These are phyloP conservation scores for Plagodis dolabraria DNA, from an alignment of 2,888 invertebrate species.

Conservation along the genomic window DNA sequence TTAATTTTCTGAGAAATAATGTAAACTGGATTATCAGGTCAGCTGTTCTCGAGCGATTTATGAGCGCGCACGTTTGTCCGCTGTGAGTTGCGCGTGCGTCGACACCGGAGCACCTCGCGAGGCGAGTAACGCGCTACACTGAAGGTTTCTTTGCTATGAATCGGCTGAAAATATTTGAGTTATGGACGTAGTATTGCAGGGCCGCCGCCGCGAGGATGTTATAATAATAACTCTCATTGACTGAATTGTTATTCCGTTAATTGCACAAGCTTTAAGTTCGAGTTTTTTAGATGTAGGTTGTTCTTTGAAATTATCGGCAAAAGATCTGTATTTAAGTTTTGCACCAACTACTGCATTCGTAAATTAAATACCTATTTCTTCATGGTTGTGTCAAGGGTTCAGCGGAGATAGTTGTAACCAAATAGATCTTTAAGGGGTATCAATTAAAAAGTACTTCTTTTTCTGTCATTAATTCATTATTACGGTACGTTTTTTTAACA, in stretches of 20 bases:
- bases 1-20: slow-evolving; percentile 54
- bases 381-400: too few relatives aligned
- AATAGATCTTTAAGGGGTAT: too few relatives aligned
- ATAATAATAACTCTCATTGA: slow-evolving; percentile 24
- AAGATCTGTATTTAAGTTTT: too few relatives aligned
- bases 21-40: slow-evolving; percentile 59
- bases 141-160: slow-evolving; percentile 39
- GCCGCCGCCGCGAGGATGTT: slow-evolving; percentile 27
- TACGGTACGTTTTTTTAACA: too few relatives aligned
- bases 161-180: slow-evolving; percentile 47
- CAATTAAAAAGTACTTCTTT: too few relatives aligned
- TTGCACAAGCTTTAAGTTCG: slow-evolving; percentile 17
- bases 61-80: slow-evolving; percentile 46
- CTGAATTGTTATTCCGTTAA: slow-evolving; percentile 20
- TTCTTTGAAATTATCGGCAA: too few relatives aligned
- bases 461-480: too few relatives aligned
- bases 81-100: slow-evolving; percentile 21
- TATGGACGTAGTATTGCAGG: slow-evolving; percentile 36
- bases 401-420: too few relatives aligned
- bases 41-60: slow-evolving; percentile 54
- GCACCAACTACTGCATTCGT: too few relatives aligned
- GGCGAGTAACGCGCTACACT: slow-evolving; percentile 24
- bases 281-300: slow-evolving; percentile 9
- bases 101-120: slow-evolving; percentile 36
- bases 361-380: too few relatives aligned